These are phyloP conservation scores for Salvelinus namaycush DNA, from an alignment of 2,113 vertebrate species.

Conservation along the genomic window DNA sequence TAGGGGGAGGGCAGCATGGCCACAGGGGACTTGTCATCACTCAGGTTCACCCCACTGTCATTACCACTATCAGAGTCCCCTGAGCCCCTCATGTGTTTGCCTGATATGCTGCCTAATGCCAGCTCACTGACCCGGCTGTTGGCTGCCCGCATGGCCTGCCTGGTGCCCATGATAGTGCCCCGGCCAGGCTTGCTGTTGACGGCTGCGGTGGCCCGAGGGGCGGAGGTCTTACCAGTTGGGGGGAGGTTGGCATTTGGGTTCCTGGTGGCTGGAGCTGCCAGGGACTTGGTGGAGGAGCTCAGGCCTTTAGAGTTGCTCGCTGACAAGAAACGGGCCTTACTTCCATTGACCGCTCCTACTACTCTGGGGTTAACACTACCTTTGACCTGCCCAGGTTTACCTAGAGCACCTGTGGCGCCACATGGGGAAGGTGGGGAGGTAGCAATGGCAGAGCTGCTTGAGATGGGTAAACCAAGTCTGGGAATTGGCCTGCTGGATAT, in stretches of 20 bases:
- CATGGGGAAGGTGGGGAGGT: slow-evolving; percentile 72
- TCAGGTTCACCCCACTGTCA: slow-evolving; percentile 84
- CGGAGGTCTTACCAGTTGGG: slow-evolving; percentile 70
- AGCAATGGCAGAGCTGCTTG: slow-evolving; percentile 71
- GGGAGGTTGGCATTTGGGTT: slow-evolving; percentile 73
- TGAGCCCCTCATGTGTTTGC: slow-evolving; percentile 77
- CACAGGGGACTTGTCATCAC: slow-evolving; percentile 68
- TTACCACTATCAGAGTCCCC: slow-evolving; percentile 85
- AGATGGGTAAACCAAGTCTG: slow-evolving; percentile 82
- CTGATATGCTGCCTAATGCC: slow-evolving; percentile 73
- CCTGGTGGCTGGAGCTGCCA: slow-evolving; percentile 70
- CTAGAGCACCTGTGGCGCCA: slow-evolving; percentile 36
- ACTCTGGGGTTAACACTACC: slow-evolving; percentile 71
- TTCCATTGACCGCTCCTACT: slow-evolving; percentile 61
- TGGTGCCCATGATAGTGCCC: slow-evolving; percentile 94
- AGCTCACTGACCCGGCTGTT: slow-evolving; percentile 92
- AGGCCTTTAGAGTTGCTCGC: slow-evolving; percentile 77
- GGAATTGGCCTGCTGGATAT: slow-evolving; percentile 82
- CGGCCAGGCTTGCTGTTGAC: slow-evolving; percentile 77
- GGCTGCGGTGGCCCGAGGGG: slow-evolving; percentile 61
- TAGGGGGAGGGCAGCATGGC: slow-evolving; percentile 89
- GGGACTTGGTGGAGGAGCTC: slow-evolving; percentile 85
- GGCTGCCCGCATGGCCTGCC: slow-evolving; percentile 88
- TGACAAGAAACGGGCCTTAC: slow-evolving; percentile 79
- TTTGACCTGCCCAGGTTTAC: slow-evolving; percentile 78